Base-by-base conservation (phyloP, 2,797 vertebrate species). In the Scyliorhinus canicula region DNA sequence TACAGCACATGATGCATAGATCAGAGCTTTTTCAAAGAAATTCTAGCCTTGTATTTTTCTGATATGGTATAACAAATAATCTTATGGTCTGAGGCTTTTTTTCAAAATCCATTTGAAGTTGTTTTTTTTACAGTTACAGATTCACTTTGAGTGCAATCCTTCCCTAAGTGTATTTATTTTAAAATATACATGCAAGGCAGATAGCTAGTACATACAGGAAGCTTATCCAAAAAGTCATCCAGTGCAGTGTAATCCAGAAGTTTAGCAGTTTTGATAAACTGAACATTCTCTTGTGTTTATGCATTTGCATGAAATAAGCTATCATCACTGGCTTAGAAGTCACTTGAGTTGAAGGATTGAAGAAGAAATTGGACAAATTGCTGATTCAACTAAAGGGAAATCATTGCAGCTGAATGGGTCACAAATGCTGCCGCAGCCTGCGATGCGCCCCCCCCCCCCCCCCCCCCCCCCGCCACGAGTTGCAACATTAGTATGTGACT, bases 21-120 rank as follows among this genome's bases (percentile, higher is more conserved):
- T 52, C 47, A 94, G 5, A 55, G 60, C 85, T 74, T 94, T 94
- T 74, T 35, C 47, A 74, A 94, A 50, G 69, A 74, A 94, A 55
- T 94, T 94, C 91, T 69, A 93, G n/a, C 24, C 65, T 50, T 55
- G 21, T 82, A 44, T 93, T 93, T 93, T 91, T 91, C 88, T 65
- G 88, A 65, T 91, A 2, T 35, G 16, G 35, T 44, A 21, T n/a
- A 91, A 65, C 44, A 63, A 44, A 65, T 91, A 91, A 65, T 90
- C 86, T 40, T 91, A 44, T 4, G 9, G 40, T 65, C 21, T 91
- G 60, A 91, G 26, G 12, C 57, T n/a, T 26, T 44, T 35, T 65
- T 52, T 52, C 7, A 26, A 50, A 26, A 28, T 71, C 16, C 26
- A 71, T 47, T 93, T 52, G 12, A 67, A 67, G 14, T 90, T 50